Base-by-base conservation (phyloP, 2,113 vertebrate species). In the Xenotilapia leptura region DNA sequence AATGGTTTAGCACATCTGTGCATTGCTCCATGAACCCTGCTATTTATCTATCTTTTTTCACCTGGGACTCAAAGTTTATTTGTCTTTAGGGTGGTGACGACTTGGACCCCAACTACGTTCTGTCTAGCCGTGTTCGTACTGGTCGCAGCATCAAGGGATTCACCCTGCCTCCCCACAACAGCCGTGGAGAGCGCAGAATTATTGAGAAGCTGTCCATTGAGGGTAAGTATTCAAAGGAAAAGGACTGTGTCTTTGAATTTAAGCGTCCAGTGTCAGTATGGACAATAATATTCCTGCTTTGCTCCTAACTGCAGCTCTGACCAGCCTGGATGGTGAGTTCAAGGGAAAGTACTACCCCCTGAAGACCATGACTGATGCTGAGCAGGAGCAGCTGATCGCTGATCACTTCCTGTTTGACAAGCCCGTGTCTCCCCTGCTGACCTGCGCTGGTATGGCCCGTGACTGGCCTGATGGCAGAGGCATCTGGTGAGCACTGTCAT, bases 371-470 rank as follows among this genome's bases (percentile, higher is more conserved):
- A 97, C 96, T 0, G 98, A 99, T 7, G 84, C 97, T 1, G 98
- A 99, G 75, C 98, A 99, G 96, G 97, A 98, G 89, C 98, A 98
- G 96, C 97, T 99, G 62, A 99, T 99, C 2, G 87, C 90, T 1
- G 98, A 99, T 92, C 98, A 99, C 94, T 99, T 99, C 97, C 96
- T 99, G 90, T 99, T 99, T 31, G 98, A 99, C 97, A 99, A 99
- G 93, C 98, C 98, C 0, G 96, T 99, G 82, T 99, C 98, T 12
- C 98, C 98, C 1, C 97, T 99, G 92, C 97, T 99, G 91, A 95
- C 98, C 88, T 97, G 97, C 65, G 97, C 98, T 1, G 98, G 98
- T 80, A 99, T 99, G 98, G 98, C 97, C 88, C 97, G 98, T 0
- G 98, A 99, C 95, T 99, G 98, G 98, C 98, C 98, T 0, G 98